Conservation (phyloP, 2,113 vertebrate genomes). For the Sapayoa aenigma region DNA sequence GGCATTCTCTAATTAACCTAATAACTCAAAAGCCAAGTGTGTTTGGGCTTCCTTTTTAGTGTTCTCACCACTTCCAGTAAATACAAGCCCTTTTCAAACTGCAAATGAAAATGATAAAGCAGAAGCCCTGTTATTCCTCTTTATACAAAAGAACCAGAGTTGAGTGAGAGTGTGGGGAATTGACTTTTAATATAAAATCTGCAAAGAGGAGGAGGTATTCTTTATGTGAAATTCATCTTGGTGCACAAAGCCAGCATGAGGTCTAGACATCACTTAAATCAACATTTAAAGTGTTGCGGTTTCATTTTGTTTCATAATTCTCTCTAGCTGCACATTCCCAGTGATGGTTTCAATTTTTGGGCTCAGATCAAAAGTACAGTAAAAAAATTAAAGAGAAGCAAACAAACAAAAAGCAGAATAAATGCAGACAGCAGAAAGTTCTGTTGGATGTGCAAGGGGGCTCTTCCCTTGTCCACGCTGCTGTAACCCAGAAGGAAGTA, state of each 20-base stretch:
- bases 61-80: not conserved
- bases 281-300: constrained; percentile 51
- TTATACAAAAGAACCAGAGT: not conserved
- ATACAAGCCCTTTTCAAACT: not conserved
- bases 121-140: not conserved
- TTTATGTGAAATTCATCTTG: constrained; percentile 2
- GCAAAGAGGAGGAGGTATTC: not conserved
- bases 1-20: not conserved
- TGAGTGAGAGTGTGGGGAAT: not conserved
- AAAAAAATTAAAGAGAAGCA: constrained; percentile 46
- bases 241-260: constrained; percentile 37
- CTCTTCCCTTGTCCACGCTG: fast-evolving
- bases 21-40: not conserved
- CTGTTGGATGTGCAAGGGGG: not conserved
- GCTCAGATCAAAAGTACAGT: constrained; percentile 41
- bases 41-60: not conserved
- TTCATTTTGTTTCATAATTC: constrained; percentile 36
- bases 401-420: constrained; percentile 3
- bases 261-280: constrained; percentile 48
- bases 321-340: constrained; percentile 26
- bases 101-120: not conserved
- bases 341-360: constrained; percentile 35
- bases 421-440: not conserved
- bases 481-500: not conserved
- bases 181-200: constrained; percentile 9